These are phyloP conservation scores for Myopa testacea DNA, from an alignment of 2,888 invertebrate genomes.

Conservation along the genomic window DNA sequence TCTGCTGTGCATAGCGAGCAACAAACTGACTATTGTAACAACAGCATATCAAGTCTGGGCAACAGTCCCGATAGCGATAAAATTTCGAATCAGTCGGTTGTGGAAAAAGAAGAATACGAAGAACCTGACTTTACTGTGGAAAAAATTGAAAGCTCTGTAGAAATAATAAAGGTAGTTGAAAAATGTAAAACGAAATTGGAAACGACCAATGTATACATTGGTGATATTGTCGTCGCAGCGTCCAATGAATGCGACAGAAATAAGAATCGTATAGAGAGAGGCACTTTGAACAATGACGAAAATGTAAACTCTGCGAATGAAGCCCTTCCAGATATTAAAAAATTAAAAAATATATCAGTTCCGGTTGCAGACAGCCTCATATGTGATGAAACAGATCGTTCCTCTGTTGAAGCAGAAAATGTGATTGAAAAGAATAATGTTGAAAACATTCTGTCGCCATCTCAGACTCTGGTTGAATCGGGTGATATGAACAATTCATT, in stretches of 20 bases:
- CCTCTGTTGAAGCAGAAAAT: conserved; percentile 3
- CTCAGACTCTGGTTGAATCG: background rate
- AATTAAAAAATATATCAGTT: background rate
- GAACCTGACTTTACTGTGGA: conserved; percentile 35
- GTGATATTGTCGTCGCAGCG: background rate
- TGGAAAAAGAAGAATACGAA: conserved; percentile 15
- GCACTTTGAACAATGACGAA: background rate
- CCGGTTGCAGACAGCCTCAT: background rate
- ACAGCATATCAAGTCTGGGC: background rate
- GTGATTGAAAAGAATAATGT: background rate
- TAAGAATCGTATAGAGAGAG: background rate
- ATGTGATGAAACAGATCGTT: conserved; percentile 54
- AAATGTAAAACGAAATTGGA: background rate
- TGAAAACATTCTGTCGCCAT: background rate
- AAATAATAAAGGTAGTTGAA: conserved; percentile 28
- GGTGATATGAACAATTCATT: background rate
- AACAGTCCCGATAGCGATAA: background rate
- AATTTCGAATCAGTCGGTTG: background rate
- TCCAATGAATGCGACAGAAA: conserved; percentile 1
- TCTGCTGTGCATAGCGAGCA: conserved; percentile 21
- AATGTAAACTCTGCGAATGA: background rate
- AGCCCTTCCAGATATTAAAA: background rate
- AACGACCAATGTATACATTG: background rate
- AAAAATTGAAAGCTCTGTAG: conserved; percentile 7
- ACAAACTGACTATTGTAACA: background rate